These are phyloP conservation scores for Triops longicaudatus DNA, from an alignment of 1,140 invertebrate genomes.

Conservation along the genomic window DNA sequence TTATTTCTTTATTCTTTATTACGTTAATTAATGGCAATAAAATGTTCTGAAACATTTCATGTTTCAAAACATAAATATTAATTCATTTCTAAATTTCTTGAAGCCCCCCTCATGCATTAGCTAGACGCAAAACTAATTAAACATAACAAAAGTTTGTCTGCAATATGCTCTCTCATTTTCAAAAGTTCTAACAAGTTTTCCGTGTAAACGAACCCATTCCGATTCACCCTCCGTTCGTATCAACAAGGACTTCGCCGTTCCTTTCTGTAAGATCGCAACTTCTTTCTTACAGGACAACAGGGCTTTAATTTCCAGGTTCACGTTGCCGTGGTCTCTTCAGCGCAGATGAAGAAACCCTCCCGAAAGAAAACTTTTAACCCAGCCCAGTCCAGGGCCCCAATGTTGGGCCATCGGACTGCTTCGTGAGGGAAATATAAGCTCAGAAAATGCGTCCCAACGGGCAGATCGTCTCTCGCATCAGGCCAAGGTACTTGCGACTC, in stretches of 20 bases:
- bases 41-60: too few relatives aligned
- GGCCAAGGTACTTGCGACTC: background rate
- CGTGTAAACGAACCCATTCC: background rate
- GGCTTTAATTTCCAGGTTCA: too few relatives aligned
- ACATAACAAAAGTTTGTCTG: background rate
- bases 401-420: slow-evolving; percentile 7
- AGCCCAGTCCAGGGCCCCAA: background rate
- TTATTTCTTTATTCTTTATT: too few relatives aligned
- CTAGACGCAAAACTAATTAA: background rate
- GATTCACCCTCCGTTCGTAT: background rate
- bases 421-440: slow-evolving; percentile 6
- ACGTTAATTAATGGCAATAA: too few relatives aligned
- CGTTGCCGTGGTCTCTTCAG: too few relatives aligned
- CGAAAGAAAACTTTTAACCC: background rate
- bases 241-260: too few relatives aligned
- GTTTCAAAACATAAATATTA: too few relatives aligned
- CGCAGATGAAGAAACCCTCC: background rate
- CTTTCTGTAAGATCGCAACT: too few relatives aligned
- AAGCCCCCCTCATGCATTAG: too few relatives aligned
- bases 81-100: too few relatives aligned
- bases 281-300: too few relatives aligned
- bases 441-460: background rate
- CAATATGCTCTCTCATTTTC: background rate
- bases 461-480: background rate
- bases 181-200: background rate